Conservation (phyloP, 2,888 invertebrate genomes). For the Cenopis cana region DNA sequence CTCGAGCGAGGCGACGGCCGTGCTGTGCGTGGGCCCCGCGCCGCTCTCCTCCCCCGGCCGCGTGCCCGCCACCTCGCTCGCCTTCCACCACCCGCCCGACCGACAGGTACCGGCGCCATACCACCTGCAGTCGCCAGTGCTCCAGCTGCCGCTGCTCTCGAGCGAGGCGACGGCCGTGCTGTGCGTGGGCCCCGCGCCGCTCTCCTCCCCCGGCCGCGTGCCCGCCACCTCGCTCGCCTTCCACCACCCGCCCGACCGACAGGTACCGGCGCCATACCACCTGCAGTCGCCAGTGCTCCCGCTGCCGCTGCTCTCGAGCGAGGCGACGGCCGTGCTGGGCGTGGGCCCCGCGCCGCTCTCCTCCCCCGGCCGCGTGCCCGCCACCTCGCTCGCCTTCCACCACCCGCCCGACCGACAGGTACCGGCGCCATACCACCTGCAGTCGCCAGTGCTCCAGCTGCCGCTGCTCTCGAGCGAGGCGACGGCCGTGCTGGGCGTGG, state of each 20-base stretch:
- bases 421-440: no score
- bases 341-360: slow-evolving; percentile 85
- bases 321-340: slow-evolving; percentile 89
- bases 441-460: slow-evolving; percentile 89
- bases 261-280: no score
- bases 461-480: slow-evolving; percentile 89
- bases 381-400: slow-evolving; percentile 79
- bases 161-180: slow-evolving; percentile 89
- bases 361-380: slow-evolving; percentile 83
- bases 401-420: slow-evolving; percentile 55
- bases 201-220: slow-evolving; percentile 83
- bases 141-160: slow-evolving; percentile 91
- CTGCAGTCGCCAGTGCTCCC: slow-evolving; percentile 89
- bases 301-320: slow-evolving; percentile 89
- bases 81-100: slow-evolving; percentile 67
- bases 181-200: slow-evolving; percentile 85
- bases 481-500: slow-evolving; percentile 89
- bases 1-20: slow-evolving; percentile 87
- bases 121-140: no score
- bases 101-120: no score
- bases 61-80: slow-evolving; percentile 81
- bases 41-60: slow-evolving; percentile 85
- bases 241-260: slow-evolving; percentile 60
- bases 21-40: slow-evolving; percentile 87
- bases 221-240: slow-evolving; percentile 83